These are phyloP conservation scores for Neodiprion lecontei DNA, from an alignment of 1,140 invertebrate genomes.

Conservation along the genomic window DNA sequence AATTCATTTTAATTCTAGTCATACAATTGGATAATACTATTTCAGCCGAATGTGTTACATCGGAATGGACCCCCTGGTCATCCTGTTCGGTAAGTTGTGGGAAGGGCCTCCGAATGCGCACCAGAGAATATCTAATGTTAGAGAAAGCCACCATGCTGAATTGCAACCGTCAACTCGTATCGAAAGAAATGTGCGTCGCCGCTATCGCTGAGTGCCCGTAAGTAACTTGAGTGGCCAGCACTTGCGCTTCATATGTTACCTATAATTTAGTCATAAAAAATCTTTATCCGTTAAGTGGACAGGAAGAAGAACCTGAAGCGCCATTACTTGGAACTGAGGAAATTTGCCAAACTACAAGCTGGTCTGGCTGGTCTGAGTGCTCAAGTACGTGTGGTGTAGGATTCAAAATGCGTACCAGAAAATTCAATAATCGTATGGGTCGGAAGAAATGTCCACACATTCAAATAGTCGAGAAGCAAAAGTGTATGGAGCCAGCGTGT, in stretches of 20 bases:
- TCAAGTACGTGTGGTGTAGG: slow-evolving; percentile 84
- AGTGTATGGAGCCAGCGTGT: slow-evolving; percentile 76
- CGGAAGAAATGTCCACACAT: slow-evolving; percentile 81
- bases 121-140: slow-evolving; percentile 76
- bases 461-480: slow-evolving; percentile 73
- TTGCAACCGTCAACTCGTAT: slow-evolving; percentile 82
- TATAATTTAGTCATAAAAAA: background rate
- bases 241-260: background rate
- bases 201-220: slow-evolving; percentile 74
- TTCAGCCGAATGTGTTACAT: slow-evolving; percentile 79
- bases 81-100: slow-evolving; percentile 86
- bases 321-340: slow-evolving; percentile 52
- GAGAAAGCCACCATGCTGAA: slow-evolving; percentile 78
- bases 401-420: slow-evolving; percentile 73
- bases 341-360: slow-evolving; percentile 76
- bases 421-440: slow-evolving; percentile 76
- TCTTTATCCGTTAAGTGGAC: slow-evolving; percentile 23
- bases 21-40: slow-evolving; percentile 22
- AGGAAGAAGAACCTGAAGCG: slow-evolving; percentile 33
- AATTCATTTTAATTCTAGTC: slow-evolving; percentile 20
- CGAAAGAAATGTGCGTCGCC: slow-evolving; percentile 88
- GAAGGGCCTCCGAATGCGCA: slow-evolving; percentile 85
- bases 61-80: slow-evolving; percentile 78
- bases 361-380: slow-evolving; percentile 84
- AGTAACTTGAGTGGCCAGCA: slow-evolving; percentile 43